These are phyloP conservation scores for Parotocinclus haroldoi DNA, from an alignment of 2,797 vertebrate species.

Conservation along the genomic window DNA sequence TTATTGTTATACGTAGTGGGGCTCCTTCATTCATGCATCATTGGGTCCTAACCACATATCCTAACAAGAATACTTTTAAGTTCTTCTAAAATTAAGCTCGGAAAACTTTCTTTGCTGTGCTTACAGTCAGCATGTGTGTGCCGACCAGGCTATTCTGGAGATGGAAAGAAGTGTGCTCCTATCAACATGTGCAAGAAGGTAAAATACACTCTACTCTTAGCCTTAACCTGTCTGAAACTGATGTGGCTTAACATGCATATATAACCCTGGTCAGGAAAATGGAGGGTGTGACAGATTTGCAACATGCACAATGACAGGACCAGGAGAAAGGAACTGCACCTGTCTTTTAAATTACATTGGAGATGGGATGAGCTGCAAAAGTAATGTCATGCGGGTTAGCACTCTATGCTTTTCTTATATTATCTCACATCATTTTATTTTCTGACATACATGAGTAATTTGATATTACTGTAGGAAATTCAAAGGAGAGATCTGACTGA, in stretches of 20 bases:
- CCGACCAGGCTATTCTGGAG: constrained; percentile 69
- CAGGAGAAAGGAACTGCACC: constrained; percentile 72
- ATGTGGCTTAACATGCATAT: not conserved
- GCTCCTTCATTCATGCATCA: too few species aligned
- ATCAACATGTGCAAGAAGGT: constrained; percentile 79
- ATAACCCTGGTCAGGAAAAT: constrained; percentile 71
- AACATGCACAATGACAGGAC: constrained; percentile 74
- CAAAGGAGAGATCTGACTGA: constrained; percentile 53
- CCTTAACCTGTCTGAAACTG: not conserved
- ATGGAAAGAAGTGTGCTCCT: constrained; percentile 75
- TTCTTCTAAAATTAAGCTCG: too few species aligned
- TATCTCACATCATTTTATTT: not conserved
- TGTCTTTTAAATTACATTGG: constrained; percentile 72
- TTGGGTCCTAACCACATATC: too few species aligned
- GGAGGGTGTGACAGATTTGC: constrained; percentile 81
- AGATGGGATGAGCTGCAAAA: constrained; percentile 80
- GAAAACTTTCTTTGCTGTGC: not conserved
- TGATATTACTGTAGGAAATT: constrained; percentile 72
- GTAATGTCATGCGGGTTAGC: constrained; percentile 76
- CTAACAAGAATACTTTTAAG: too few species aligned
- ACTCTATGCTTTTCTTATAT: not conserved
- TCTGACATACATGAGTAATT: not conserved
- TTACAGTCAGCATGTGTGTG: constrained; percentile 82
- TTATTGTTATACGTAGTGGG: too few species aligned
- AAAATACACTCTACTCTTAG: constrained; percentile 24